Base-by-base conservation (phyloP, 2,113 vertebrate genomes). In the Patagioenas fasciata region DNA sequence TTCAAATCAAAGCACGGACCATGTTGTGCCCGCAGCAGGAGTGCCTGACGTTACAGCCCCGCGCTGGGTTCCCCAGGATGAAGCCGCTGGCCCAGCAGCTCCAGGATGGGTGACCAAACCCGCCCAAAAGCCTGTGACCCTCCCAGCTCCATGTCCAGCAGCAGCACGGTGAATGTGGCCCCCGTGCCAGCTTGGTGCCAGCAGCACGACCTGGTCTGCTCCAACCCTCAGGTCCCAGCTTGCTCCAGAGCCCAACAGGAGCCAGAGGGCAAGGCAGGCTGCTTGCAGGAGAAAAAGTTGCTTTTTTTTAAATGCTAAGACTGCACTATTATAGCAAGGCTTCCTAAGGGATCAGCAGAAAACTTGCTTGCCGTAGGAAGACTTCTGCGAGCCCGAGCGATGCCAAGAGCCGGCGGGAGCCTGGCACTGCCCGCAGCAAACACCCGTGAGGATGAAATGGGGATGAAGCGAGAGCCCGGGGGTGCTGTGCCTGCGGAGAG, bases 261-360 rank as follows among this genome's bases (percentile, higher is more conserved):
- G 51, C 9, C 0, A 2, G 21, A 11, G 66, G 36, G 38, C 5
- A 24, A 86, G 8, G 17, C 38, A 66, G 47, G 53, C 65, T 9
- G 62, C 50, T 66, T 58, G 91, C 85, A 88, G 64, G 48, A 34
- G 48, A 95, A 53, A 77, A 96, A 96, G 85, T 85, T 71, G 64
- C 28, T 65, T 44, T 61, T 61, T 82, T 92, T 77, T 5, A 88
- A 78, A 16, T 77, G 87, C 88, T 73, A 89, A 69, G 71, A 8
- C 54, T 85, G 93, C 93, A 57, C 73, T 81, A 47, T 75, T 48
- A 8, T 3, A 18, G 64, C 86, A 26, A 34, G 81, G 65, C 73
- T 88, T 40, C 82, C 80, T 77, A 28, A 8, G 62, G 85, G 57
- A 60, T 95, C 93, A 88, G 96, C 95, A 89, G 71, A 91, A 96